Base-by-base conservation (phyloP, 1,140 invertebrate genomes). In the Rhopalosiphum padi region DNA sequence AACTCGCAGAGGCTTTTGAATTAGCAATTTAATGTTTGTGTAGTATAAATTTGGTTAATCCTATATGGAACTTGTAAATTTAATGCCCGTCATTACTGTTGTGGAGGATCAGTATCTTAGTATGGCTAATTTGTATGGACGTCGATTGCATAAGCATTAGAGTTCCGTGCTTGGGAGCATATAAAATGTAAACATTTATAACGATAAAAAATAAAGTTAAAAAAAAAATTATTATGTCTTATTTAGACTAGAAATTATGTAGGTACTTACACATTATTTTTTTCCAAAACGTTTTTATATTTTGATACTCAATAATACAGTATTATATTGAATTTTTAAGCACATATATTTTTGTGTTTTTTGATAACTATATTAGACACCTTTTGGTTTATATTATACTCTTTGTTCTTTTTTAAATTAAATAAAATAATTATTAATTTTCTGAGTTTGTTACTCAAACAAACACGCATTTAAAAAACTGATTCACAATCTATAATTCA, bases 1-100 rank as follows among this genome's bases (percentile, higher is more conserved):
- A 46, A 43, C 15, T 55, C 25, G 23, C n/a, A 43, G 41, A 60
- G 55, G 55, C 89, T 68, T 90, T 90, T 90, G 53, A 90, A 90
- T 90, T 90, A 90, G 68, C n/a, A 90, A 90, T 90, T 68, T 68
- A 25, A 43, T 68, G 53, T 68, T 23, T 68, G 35, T 90, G 53
- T 41, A 90, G 22, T 90, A 60, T 43, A 43, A 90, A 37, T 90
- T 90, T 90, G 37, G 55, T 90, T 90, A 90, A 90, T 90, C 55
- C 89, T 68, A 25, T 68, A 55, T 90, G 15, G 11, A 2, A 68
- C n/a, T 51, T 43, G 25, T 60, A 90, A 53, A 89, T 90, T n/a
- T 41, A 68, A 90, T 60, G 37, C 15, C 37, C 18, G 25, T n/a
- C 89, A 35, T 68, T 90, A 60, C 21, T 8, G 37, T 7, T 35